Conservation (phyloP, 2,113 vertebrate genomes). For the Indicator indicator region DNA sequence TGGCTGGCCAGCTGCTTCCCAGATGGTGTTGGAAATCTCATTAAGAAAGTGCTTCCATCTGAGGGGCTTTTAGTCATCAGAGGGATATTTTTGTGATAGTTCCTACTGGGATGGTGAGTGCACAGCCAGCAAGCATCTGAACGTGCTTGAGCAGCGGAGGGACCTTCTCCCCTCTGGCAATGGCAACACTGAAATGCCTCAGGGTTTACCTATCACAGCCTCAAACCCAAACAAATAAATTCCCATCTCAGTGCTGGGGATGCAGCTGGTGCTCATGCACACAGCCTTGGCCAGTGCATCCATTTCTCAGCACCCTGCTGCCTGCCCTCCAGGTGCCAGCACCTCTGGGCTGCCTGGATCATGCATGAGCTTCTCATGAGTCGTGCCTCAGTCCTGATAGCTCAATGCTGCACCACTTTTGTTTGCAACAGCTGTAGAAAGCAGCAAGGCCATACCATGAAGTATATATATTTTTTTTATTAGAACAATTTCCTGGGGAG, state of each 20-base stretch:
- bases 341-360: not conserved
- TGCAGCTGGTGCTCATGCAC: not conserved
- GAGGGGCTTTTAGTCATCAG: not conserved
- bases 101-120: not conserved
- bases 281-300: not conserved
- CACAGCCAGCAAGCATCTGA: fast-evolving
- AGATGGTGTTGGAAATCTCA: not conserved
- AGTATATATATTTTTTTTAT: not conserved
- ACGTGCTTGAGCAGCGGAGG: fast-evolving
- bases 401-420: fast-evolving
- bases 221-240: not conserved
- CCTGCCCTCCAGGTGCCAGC: not conserved
- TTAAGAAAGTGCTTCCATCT: not conserved
- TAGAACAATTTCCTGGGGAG: conserved; percentile 29
- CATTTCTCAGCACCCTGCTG: not conserved
- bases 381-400: not conserved
- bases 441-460: not conserved
- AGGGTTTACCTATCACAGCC: not conserved
- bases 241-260: not conserved
- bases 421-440: conserved; percentile 2
- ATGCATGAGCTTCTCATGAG: fast-evolving
- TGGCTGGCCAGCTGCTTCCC: not conserved
- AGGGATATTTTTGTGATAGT: not conserved
- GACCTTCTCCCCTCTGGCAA: not conserved
- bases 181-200: not conserved